Base-by-base conservation (phyloP, 1,140 invertebrate species). In the Paralvinella palmiformis region DNA sequence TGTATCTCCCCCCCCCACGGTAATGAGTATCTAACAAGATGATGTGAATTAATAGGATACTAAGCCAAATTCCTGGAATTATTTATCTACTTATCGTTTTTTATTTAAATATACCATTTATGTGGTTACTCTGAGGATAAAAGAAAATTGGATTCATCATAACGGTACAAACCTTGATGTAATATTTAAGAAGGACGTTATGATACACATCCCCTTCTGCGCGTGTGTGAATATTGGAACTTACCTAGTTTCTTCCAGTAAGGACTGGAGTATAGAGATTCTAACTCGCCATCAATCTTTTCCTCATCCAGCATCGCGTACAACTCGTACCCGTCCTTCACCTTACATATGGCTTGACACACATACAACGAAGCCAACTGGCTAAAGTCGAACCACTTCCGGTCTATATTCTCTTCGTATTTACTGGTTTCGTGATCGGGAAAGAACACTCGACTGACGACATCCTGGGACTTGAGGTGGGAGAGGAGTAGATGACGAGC, bases 201-300 rank as follows among this genome's bases (percentile, higher is more conserved):
- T n/a, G 24, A 53, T 10, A 24, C 10, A 15, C 7, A 53, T n/a
- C 15, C 22, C 22, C 7, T 53, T 53, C 7, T 22, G 24, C 24
- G 15, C 22, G 50, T n/a, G 7, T 13, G 7, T n/a, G 24, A 53
- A 15, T 10, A 53, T 35, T 13, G 7, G 20, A 6, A 44, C 71
- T 57, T 63, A 75, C 75, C 75, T 45, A 77, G 41, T 55, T 75
- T 75, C 50, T 75, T 77, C 75, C 75, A 77, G 13, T 73, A 67
- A 10, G 75, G 62, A 52, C 73, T 69, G 36, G 68, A 65, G 52
- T 74, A 73, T 29, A 74, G 64, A 22, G 71, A 73, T 10, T 61
- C 56, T 15, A 77, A 60, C 17, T 64, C 52, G 15, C 66, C 66
- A 7, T 72, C 68, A 13, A 73, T 65, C 1, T 60, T 62, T 10